Evolutionary conservation across 2,113 vertebrate species (phyloP), one percentile per base, ranked within the genome.

Genomic region (Hirundichthys speculiger): DNA sequence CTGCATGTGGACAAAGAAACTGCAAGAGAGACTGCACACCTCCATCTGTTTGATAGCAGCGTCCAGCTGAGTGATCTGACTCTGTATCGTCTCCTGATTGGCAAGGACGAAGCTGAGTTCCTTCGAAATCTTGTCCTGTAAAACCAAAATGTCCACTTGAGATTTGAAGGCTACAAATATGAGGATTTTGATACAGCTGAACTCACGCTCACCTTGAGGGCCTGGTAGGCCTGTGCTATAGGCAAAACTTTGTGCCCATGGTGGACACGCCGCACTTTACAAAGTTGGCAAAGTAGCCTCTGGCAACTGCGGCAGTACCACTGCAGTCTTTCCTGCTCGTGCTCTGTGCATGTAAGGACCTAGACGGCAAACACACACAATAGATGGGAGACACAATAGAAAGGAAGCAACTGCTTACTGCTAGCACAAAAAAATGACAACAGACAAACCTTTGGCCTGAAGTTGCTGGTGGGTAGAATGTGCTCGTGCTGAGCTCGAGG

Each of bases 251-350:
- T 98, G 90, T 99, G 97, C 19, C 95, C 93, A 0, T 94, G 93
- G 89, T 98, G 97, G 18, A 93, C 86, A 12, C 97, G 94, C 0
- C 95, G 93, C 16, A 97, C 93, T 1, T 97, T 95, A 81, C 97
- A 98, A 41, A 98, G 91, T 20, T 94, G 92, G 81, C 97, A 98
- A 64, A 98, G 93, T 63, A 97, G 87, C 18, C 93, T 91, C 65
- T 96, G 97, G 87, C 97, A 98, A 1, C 92, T 94, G 72, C 94
- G 94, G 79, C 97, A 99, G 87, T 97, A 98, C 85, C 97, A 96
- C 73, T 93, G 94, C 84, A 98, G 91, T 53, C 94, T 92, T 90
- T 99, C 97, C 78, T 93, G 92, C 75, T 98, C 95, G 25, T 99
- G 97, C 56, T 98, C 97, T 0, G 96, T 94, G 81, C 97, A 99